Base-by-base conservation (phyloP, 2,797 vertebrate genomes). In the Smutsia temminckii region DNA sequence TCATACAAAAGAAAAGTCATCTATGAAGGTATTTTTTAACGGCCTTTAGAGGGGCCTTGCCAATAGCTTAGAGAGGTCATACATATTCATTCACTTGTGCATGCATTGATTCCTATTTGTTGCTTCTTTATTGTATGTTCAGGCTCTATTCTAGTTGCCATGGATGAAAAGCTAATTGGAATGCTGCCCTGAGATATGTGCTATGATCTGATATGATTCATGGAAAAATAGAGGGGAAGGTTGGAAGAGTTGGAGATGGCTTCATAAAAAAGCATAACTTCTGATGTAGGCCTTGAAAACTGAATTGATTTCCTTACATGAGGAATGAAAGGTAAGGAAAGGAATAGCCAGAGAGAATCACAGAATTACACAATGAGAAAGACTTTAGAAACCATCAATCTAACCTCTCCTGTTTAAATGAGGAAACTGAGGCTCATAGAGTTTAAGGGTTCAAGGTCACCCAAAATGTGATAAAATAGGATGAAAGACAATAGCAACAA, bases 231-330 rank as follows among this genome's bases (percentile, higher is more conserved):
- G 34, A 42, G 42, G 6, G 42, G n/a, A 34, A 18, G 34, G 21
- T 61, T 61, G 6, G 46, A 4, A 18, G 29, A 75, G 6, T 25
- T 84, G 68, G 5, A 72, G 29, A 63, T 37, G 27, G 21, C 17
- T 27, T 63, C 18, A 37, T 2, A 49, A 23, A 46, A 84, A 64
- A 23, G 5, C 20, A 18, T 42, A 37, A 25, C 21, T 37, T 80
- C 75, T 77, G 61, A 92, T 29, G 32, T 51, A 69, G 66, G 69
- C 75, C 90, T 64, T 37, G 27, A 89, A 81, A 77, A 13, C 42
- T 92, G 75, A 59, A 51, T 77, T 89, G 72, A 61, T 84, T 84
- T 89, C 71, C 55, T 84, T 92, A 72, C 10, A 57, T 64, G 53
- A 17, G 88, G 49, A 63, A 72, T 55, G 49, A 89, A 92, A 84